Evolutionary conservation across 2,113 vertebrate genomes (phyloP).

Genomic region (Clarias batrachus): DNA sequence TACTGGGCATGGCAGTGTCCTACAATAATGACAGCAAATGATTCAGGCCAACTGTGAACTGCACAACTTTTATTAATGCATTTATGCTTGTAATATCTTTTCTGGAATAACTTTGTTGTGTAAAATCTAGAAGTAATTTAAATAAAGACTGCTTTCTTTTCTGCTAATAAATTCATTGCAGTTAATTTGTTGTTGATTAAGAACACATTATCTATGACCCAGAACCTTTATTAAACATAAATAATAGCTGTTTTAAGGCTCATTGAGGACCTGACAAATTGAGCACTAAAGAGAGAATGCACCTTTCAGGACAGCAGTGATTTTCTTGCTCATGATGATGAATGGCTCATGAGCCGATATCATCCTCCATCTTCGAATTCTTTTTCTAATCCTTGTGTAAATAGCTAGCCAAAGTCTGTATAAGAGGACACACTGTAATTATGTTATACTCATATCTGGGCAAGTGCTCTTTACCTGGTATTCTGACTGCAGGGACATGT

Average conservation of each 20-base stretch:
- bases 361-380: not conserved
- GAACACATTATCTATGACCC: not conserved
- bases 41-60: not conserved
- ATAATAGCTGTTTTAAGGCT: not conserved
- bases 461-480: not conserved
- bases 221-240: not conserved
- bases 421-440: not conserved
- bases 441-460: not conserved
- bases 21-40: not conserved
- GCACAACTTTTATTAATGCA: not conserved
- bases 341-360: not conserved
- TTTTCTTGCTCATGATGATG: not conserved
- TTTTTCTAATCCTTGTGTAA: constrained; percentile 1
- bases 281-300: not conserved
- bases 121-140: not conserved
- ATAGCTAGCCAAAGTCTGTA: not conserved
- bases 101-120: not conserved
- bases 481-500: not conserved
- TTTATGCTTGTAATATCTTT: not conserved
- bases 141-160: not conserved
- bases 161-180: not conserved
- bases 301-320: not conserved
- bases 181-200: not conserved
- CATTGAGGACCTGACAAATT: not conserved
- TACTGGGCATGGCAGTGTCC: not conserved